Base-by-base conservation (phyloP, 2,888 invertebrate species). In the Polydrusus pterygomalis region DNA sequence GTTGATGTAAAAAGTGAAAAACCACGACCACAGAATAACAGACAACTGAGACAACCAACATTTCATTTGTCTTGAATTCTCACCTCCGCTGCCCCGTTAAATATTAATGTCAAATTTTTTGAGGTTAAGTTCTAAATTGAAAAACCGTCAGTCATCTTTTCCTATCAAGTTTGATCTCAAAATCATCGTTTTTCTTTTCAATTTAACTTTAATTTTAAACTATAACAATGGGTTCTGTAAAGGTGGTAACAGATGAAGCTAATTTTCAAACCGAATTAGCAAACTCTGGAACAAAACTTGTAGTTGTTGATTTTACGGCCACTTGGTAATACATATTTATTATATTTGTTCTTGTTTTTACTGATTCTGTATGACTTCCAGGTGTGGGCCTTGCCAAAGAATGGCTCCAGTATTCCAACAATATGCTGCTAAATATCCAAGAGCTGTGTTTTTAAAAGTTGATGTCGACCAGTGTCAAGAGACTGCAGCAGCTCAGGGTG, bases 321-420 rank as follows among this genome's bases (percentile, higher is more conserved):
- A 94, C 93, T 83, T 98, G 98, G 98, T 97, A 87, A 90, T 89
- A 84, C 77, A 25, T 38, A 6, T 8, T 47, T 49, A 73, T 62
- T 75, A 5, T 73, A 54, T 75, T 49, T 54, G 5, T 34, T 34
- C 10, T 34, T 10, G 0, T 76, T 75, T 75, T 25, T 15, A 47
- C 34, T 18, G 6, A 11, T 30, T 63, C 8, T 20, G 25, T 51
- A 38, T 30, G 38, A 73, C 64, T 56, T 68, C 0, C 82, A 97
- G 97, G 97, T 99, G 99, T 88, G 97, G 97, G 0, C 99, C 99
- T 3, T 99, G 99, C 85, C 96, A 95, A 85, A 91, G 94, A 84
- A 97, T 99, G 84, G 96, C 97, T 6, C 99, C 99, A 9, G 89
- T 95, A 70, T 98, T 97, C 87, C 96, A 97, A 82, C 94, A 96